Evolutionary conservation across 2,888 invertebrate species (phyloP), one percentile per base, ranked within the genome.

Genomic region (Polydrusus tereticollis): DNA sequence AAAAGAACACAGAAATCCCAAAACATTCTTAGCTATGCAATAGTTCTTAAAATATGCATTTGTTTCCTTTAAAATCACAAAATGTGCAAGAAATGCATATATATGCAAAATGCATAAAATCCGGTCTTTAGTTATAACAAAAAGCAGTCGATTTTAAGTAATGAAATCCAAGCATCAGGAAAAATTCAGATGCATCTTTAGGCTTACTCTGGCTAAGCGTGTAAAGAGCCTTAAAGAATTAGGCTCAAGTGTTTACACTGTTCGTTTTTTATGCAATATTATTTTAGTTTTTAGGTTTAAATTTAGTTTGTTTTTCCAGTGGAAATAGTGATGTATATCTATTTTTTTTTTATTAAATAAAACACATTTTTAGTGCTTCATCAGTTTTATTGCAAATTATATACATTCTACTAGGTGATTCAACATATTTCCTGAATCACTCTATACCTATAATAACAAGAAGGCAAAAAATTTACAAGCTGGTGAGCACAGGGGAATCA

Each of bases 281-380:
- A 41, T 55, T 12, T 29, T 55, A 55, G 29, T 29, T 55, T 29
- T 8, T 55, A 55, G 52, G 12, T 26, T 29, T 55, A 29, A n/a
- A n/a, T n/a, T 36, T 16, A 2, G 16, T 12, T 26, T 50, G 7
- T 55, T 55, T n/a, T 2, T 55, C 14, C 52, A 55, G 50, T 50
- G 50, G 14, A 20, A 45, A 45, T 21, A 47, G 20, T 41, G 7
- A 29, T 23, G 26, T 55, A 55, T 55, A n/a, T n/a, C n/a, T n/a
- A n/a, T n/a, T n/a, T n/a, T n/a, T 55, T 55, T 55, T 55, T 29
- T 55, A 55, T 55, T 29, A 16, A 55, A 55, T 55, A 26, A 55
- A 55, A 55, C 29, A 55, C 0, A 14, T 29, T 18, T 16, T 20
- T 23, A 5, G 26, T n/a, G 14, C 12, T n/a, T 20, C n/a, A n/a